Percentiles rank a stretch among this genome's conserved stretches.
Evolutionary conservation across 2,113 vertebrate species (phyloP).

Genomic region (Gallinago paraguaiae): DNA sequence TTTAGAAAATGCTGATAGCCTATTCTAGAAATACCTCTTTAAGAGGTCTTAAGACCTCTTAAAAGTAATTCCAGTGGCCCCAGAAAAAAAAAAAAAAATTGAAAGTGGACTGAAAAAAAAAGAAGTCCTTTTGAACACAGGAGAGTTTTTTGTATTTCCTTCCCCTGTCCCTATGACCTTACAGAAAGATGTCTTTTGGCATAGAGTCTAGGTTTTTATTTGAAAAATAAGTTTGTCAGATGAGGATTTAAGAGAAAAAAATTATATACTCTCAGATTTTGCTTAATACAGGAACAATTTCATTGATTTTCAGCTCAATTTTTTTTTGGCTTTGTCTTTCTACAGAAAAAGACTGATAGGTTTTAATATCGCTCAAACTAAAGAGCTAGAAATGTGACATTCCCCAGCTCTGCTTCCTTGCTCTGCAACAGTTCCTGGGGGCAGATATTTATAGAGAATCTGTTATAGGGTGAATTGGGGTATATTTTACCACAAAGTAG

Average conservation of each 20-base stretch:
- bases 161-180: neutral
- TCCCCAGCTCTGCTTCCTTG: neutral
- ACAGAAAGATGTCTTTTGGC: neutral
- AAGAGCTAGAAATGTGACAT: neutral
- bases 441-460: neutral
- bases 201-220: neutral
- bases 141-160: neutral
- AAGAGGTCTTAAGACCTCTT: neutral
- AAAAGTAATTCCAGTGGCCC: neutral
- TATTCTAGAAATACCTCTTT: neutral
- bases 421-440: neutral
- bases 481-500: neutral
- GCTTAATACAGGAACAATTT: neutral
- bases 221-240: neutral
- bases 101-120: neutral
- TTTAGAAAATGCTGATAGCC: neutral
- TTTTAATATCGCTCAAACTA: neutral
- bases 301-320: conserved; percentile 7
- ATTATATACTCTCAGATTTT: neutral
- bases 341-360: neutral
- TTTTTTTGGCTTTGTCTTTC: neutral
- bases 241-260: neutral
- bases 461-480: neutral
- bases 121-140: neutral
- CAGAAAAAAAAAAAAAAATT: neutral